Conservation (phyloP, 2,113 vertebrate species). For the Gulo gulo region DNA sequence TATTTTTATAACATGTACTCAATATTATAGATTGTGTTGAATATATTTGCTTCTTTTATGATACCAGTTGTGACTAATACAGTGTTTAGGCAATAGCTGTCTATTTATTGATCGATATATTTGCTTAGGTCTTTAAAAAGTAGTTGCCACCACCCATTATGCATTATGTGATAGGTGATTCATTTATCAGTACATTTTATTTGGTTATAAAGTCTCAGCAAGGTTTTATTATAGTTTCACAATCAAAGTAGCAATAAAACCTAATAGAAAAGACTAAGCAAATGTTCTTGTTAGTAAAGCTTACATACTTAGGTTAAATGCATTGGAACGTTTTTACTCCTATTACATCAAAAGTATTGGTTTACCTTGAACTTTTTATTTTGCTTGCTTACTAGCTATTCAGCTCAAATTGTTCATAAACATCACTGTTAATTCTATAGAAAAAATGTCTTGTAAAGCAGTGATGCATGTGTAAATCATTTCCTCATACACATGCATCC, state of each 20-base stretch:
- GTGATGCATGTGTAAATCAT: background rate
- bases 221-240: slow-evolving; percentile 56
- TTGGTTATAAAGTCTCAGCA: slow-evolving; percentile 47
- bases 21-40: background rate
- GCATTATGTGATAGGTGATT: background rate
- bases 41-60: background rate
- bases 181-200: slow-evolving; percentile 41
- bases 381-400: slow-evolving; percentile 5
- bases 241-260: slow-evolving; percentile 52
- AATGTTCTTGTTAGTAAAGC: slow-evolving; percentile 49
- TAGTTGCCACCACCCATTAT: background rate
- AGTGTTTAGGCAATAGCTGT: background rate
- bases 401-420: slow-evolving; percentile 39
- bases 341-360: slow-evolving; percentile 48
- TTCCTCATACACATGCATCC: background rate
- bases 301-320: background rate
- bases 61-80: background rate
- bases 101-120: background rate
- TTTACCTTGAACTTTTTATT: slow-evolving; percentile 45
- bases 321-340: background rate
- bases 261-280: slow-evolving; percentile 47
- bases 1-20: background rate
- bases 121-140: background rate
- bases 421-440: slow-evolving; percentile 3
- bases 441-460: background rate